phyloP scores from a whole-genome alignment of 2,888 invertebrate genomes.

The Aleiodes testaceus region DNA sequence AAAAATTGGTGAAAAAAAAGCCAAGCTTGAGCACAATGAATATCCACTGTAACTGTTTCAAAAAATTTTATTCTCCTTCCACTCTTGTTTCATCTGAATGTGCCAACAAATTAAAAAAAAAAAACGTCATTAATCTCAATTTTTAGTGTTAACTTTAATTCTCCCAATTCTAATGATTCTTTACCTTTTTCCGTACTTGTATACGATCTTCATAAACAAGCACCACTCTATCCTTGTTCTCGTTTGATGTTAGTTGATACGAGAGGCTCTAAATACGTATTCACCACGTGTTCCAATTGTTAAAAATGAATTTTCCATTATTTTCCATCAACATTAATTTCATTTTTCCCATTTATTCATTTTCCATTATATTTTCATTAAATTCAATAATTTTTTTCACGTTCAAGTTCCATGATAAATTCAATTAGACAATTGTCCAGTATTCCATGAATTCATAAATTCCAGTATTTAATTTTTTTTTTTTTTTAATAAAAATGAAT shows the following conservation, averaged over 20 bases:
- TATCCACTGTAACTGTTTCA: too few relatives aligned
- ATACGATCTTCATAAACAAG: slow-evolving; percentile 75
- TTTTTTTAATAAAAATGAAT: slow-evolving; percentile 31
- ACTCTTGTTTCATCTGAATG: too few relatives aligned
- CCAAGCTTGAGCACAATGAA: slow-evolving; percentile 22
- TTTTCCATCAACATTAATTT: slow-evolving; percentile 7
- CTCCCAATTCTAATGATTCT: slow-evolving; percentile 52
- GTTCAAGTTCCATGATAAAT: background rate
- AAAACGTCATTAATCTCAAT: too few relatives aligned
- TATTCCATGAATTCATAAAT: background rate
- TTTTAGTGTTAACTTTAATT: too few relatives aligned
- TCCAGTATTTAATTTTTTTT: slow-evolving; percentile 44
- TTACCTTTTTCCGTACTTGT: slow-evolving; percentile 75
- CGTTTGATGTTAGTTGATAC: slow-evolving; percentile 73
- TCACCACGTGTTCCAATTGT: slow-evolving; percentile 38
- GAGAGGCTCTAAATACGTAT: slow-evolving; percentile 69
- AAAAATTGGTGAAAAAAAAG: slow-evolving; percentile 10
- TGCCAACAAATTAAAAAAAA: slow-evolving; percentile 9
- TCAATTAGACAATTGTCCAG: slow-evolving; percentile 39
- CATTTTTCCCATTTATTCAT: slow-evolving; percentile 18
- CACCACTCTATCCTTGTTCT: slow-evolving; percentile 75
- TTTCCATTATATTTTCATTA: background rate
- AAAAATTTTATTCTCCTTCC: too few relatives aligned
- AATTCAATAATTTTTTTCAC: background rate
- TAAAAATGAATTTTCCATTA: background rate